Percentiles rank a stretch among this genome's conserved stretches.
phyloP scores from a whole-genome alignment of 2,888 invertebrate genomes.

The Leptinotarsa tumamoca region DNA sequence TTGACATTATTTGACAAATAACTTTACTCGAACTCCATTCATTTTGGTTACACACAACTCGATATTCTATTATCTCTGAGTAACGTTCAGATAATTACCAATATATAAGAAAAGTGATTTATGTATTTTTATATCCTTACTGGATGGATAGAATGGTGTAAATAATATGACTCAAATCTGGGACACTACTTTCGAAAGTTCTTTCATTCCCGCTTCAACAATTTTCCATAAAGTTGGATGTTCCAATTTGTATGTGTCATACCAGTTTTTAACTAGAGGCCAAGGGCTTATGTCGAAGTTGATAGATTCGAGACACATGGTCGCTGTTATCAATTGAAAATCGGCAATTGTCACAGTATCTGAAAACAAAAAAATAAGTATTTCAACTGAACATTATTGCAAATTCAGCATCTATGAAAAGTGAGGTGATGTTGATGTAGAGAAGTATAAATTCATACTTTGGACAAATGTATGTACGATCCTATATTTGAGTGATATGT shows the following conservation, averaged over 20 bases:
- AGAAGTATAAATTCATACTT: too few relatives aligned
- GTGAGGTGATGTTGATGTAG: too few relatives aligned
- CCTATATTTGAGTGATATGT: too few relatives aligned
- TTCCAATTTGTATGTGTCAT: neutral
- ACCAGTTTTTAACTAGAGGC: constrained; percentile 69
- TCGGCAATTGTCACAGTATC: neutral
- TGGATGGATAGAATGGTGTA: neutral
- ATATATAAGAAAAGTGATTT: neutral
- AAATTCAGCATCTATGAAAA: neutral
- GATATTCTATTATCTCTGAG: too few relatives aligned
- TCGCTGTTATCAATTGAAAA: neutral
- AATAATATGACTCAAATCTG: neutral
- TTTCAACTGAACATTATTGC: neutral
- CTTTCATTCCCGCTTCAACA: constrained; percentile 76
- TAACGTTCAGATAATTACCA: too few relatives aligned
- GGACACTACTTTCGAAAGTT: constrained; percentile 64
- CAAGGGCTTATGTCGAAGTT: constrained; percentile 74
- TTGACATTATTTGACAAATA: too few relatives aligned
- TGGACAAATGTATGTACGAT: too few relatives aligned
- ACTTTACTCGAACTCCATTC: too few relatives aligned
- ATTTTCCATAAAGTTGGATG: constrained; percentile 73
- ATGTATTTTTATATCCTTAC: neutral
- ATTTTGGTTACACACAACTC: too few relatives aligned
- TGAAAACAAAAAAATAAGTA: neutral
- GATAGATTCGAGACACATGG: constrained; percentile 74